A percentile compares a stretch with the other conserved stretches of the same genome.
Conservation (phyloP, 2,888 invertebrate species). For the Clitarchus hookeri region DNA sequence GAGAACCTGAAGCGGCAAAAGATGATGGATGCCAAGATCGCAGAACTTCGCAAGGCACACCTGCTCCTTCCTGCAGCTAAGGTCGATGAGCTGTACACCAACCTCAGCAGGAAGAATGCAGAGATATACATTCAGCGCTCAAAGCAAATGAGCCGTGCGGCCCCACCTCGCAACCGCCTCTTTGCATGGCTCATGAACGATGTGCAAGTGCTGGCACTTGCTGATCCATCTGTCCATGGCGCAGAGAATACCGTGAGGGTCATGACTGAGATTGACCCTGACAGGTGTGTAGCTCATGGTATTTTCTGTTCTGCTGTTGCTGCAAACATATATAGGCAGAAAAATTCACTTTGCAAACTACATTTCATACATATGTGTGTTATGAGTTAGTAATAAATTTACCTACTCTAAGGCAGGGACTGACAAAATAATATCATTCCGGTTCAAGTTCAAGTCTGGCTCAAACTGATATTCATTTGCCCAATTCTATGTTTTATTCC, state of each 20-base stretch:
- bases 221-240: conserved; percentile 87
- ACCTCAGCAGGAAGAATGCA: conserved; percentile 86
- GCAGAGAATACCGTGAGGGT: conserved; percentile 71
- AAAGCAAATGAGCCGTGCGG: conserved; percentile 69
- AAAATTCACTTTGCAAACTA: no score
- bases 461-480: no score
- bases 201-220: conserved; percentile 74
- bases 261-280: conserved; percentile 82
- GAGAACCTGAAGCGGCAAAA: conserved; percentile 89
- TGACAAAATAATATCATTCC: no score
- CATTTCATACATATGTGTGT: no score
- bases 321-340: no score
- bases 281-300: conserved; percentile 59
- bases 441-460: no score
- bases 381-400: no score
- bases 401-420: no score
- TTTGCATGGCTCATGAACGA: conserved; percentile 86
- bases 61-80: conserved; percentile 82
- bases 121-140: conserved; percentile 95
- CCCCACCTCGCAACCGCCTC: conserved; percentile 69
- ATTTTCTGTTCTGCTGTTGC: no score
- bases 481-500: no score
- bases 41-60: conserved; percentile 79
- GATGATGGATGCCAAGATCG: conserved; percentile 84
- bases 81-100: conserved; percentile 86